Conservation (phyloP, 2,888 invertebrate genomes). For the Tridacna gigas region DNA sequence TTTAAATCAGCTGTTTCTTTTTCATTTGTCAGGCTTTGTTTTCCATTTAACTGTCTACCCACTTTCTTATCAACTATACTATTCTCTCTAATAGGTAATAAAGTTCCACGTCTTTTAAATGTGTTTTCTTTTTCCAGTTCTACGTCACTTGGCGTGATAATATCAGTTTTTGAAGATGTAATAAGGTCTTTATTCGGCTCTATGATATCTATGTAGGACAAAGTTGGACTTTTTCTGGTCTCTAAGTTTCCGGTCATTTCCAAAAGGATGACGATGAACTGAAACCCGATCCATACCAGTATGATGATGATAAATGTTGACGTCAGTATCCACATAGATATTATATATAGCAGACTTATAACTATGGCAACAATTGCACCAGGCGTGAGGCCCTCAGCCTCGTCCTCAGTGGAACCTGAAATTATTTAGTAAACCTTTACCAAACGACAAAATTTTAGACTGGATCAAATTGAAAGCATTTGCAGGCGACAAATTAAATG, state of each 20-base stretch:
- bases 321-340: not conserved
- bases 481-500: too few species aligned
- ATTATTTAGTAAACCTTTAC: too few species aligned
- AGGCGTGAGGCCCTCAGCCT: slow-evolving; percentile 24
- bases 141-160: slow-evolving; percentile 8
- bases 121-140: slow-evolving; percentile 9
- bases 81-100: not conserved
- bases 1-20: not conserved
- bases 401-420: too few species aligned
- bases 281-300: not conserved
- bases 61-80: not conserved
- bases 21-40: not conserved
- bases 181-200: not conserved
- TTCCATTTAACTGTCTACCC: not conserved
- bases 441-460: too few species aligned
- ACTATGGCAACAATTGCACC: slow-evolving; percentile 54
- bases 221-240: not conserved
- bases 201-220: slow-evolving; percentile 7
- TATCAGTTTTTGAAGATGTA: not conserved
- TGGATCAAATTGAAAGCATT: too few species aligned
- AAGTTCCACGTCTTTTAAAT: not conserved
- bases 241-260: not conserved
- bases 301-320: not conserved
- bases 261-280: slow-evolving; percentile 14
- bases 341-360: slow-evolving; percentile 38